A percentile compares a stretch with the other conserved stretches of the same genome.
phyloP scores from a whole-genome alignment of 1,140 invertebrate genomes.

The Drosophila erecta region DNA sequence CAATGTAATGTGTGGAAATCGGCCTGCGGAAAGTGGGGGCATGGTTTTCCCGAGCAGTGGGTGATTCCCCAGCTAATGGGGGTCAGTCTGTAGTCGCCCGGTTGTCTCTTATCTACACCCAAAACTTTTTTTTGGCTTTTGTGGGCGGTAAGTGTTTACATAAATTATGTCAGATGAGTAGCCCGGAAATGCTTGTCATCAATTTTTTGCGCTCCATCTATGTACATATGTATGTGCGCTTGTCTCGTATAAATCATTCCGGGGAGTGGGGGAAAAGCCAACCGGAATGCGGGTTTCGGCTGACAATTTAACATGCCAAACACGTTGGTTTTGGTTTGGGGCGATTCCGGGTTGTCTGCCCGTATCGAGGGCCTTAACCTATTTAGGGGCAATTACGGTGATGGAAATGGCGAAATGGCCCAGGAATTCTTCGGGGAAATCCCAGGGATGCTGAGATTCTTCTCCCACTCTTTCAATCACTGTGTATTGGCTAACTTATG shows the following conservation, averaged over 20 bases:
- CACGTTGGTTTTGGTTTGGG: conserved; percentile 56
- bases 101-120: conserved; percentile 48
- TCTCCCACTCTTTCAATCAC: conserved; percentile 10
- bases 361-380: conserved; percentile 44
- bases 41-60: conserved; percentile 4
- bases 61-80: conserved; percentile 18
- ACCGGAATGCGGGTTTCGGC: conserved; percentile 37
- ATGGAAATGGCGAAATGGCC: conserved; percentile 18
- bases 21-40: conserved; percentile 25
- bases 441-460: conserved; percentile 13
- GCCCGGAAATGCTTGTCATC: conserved; percentile 80
- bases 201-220: conserved; percentile 54
- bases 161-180: conserved; percentile 75
- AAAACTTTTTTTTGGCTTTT: background rate
- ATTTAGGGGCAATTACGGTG: conserved; percentile 47
- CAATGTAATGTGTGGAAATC: conserved; percentile 63
- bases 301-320: conserved; percentile 72
- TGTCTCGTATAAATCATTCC: conserved; percentile 61
- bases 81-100: conserved; percentile 54
- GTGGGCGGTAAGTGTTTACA: conserved; percentile 69
- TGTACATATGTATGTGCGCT: background rate
- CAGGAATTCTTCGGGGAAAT: conserved; percentile 17
- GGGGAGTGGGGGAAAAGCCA: conserved; percentile 27
- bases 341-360: conserved; percentile 25
- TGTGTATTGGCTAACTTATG: background rate